Conservation (phyloP, 2,888 invertebrate genomes). For the Shargacucullia verbasci region DNA sequence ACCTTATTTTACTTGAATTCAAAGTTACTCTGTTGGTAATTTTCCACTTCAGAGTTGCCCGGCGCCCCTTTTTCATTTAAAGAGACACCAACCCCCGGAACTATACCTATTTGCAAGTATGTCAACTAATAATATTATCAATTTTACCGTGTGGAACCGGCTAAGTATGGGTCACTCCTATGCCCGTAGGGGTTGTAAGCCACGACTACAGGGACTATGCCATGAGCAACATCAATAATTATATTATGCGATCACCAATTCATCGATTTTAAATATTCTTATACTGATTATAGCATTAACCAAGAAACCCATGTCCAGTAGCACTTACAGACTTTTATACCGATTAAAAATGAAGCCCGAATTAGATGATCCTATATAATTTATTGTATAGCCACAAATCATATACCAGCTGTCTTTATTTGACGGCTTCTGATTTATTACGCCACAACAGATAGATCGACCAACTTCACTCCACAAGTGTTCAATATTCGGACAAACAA, state of each 20-base stretch:
- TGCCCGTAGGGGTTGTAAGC: conserved; percentile 30
- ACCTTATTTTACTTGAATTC: conserved; percentile 30
- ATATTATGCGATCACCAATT: conserved; percentile 2
- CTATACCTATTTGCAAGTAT: conserved; percentile 22
- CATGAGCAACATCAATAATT: conserved; percentile 2
- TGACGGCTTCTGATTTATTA: conserved; percentile 23
- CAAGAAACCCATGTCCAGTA: too few species aligned
- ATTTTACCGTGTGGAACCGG: conserved; percentile 23
- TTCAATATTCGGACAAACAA: not conserved
- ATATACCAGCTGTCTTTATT: conserved; percentile 6
- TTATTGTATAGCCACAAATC: conserved; percentile 22
- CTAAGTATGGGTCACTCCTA: conserved; percentile 26
- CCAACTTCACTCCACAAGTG: conserved; percentile 5
- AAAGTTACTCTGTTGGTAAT: conserved; percentile 33
- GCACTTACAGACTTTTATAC: not conserved
- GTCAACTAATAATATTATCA: conserved; percentile 41
- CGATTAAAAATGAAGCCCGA: conserved; percentile 4
- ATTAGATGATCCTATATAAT: conserved; percentile 1
- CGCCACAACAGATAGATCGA: conserved; percentile 6
- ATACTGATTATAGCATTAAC: not conserved
- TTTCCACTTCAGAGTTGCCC: conserved; percentile 14
- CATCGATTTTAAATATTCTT: too few species aligned
- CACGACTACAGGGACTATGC: conserved; percentile 14
- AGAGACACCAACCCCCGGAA: conserved; percentile 14
- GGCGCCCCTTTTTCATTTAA: conserved; percentile 33